Conservation (phyloP, 2,888 invertebrate species). For the Balanococcus diminutus region DNA sequence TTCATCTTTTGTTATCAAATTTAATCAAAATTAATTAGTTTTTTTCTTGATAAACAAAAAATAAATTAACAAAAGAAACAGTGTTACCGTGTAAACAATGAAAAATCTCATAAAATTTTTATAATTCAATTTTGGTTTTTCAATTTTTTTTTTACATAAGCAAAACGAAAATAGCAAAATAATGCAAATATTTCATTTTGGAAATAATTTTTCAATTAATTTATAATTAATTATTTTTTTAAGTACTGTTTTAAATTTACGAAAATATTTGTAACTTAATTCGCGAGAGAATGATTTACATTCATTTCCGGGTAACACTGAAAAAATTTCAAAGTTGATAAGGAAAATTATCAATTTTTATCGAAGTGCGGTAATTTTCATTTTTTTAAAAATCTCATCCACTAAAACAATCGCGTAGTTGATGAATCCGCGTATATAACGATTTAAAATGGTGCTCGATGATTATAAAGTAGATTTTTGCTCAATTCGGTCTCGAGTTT, state of each 20-base stretch:
- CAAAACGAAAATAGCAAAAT: too few species aligned
- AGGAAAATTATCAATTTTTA: neutral
- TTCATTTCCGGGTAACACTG: neutral
- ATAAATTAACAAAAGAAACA: too few species aligned
- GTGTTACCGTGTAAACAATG: too few species aligned
- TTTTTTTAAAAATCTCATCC: neutral
- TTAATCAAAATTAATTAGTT: neutral
- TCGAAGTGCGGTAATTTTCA: slow-evolving; percentile 3
- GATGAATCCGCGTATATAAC: neutral
- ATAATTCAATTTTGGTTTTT: too few species aligned
- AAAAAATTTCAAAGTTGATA: neutral
- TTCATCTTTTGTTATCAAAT: neutral
- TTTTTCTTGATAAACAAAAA: too few species aligned
- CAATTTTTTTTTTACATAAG: too few species aligned
- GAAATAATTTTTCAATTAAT: too few species aligned
- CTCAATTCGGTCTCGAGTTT: neutral
- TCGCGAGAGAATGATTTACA: neutral
- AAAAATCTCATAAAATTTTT: too few species aligned
- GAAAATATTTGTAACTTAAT: too few species aligned
- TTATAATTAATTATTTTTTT: too few species aligned
- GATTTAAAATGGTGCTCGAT: neutral
- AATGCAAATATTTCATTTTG: too few species aligned
- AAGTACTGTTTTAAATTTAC: too few species aligned
- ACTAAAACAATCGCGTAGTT: neutral
- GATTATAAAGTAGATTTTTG: neutral